Evolutionary conservation across 2,888 invertebrate genomes (phyloP).

Genomic region (Synergus gifuensis): DNA sequence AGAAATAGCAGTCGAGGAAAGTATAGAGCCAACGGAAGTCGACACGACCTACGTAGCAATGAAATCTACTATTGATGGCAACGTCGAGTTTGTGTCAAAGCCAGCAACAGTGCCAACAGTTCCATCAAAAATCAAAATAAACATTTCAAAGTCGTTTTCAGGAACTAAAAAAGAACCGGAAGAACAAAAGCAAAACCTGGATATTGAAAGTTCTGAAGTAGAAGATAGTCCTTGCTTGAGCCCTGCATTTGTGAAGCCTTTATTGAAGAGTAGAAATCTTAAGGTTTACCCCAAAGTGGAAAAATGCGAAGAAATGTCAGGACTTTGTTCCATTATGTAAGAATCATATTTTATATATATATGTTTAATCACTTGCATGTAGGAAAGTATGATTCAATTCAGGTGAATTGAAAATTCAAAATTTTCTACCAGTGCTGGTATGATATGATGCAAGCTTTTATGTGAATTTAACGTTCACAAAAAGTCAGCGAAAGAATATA

Average conservation of each 20-base stretch:
- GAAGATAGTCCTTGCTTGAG: slow-evolving; percentile 67
- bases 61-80: slow-evolving; percentile 87
- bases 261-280: slow-evolving; percentile 83
- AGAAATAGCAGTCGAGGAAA: slow-evolving; percentile 18
- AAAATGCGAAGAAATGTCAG: slow-evolving; percentile 90
- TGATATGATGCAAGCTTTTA: slow-evolving; percentile 3
- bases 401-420: not conserved
- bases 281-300: slow-evolving; percentile 85
- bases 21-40: slow-evolving; percentile 57
- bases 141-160: slow-evolving; percentile 85
- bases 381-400: not conserved
- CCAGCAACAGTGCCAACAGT: slow-evolving; percentile 77
- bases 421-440: slow-evolving; percentile 2
- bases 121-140: slow-evolving; percentile 85
- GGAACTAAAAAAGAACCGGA: slow-evolving; percentile 72
- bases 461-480: not conserved
- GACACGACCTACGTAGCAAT: slow-evolving; percentile 81
- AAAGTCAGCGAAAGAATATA: too few species aligned
- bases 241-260: slow-evolving; percentile 81
- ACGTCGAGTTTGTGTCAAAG: slow-evolving; percentile 83
- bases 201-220: slow-evolving; percentile 76
- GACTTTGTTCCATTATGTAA: slow-evolving; percentile 92
- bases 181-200: slow-evolving; percentile 63
- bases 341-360: slow-evolving; percentile 47
- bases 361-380: not conserved